Evolutionary conservation across 2,888 invertebrate species (phyloP), one percentile per base, ranked within the genome.

Genomic region (Osedax frankpressi): DNA sequence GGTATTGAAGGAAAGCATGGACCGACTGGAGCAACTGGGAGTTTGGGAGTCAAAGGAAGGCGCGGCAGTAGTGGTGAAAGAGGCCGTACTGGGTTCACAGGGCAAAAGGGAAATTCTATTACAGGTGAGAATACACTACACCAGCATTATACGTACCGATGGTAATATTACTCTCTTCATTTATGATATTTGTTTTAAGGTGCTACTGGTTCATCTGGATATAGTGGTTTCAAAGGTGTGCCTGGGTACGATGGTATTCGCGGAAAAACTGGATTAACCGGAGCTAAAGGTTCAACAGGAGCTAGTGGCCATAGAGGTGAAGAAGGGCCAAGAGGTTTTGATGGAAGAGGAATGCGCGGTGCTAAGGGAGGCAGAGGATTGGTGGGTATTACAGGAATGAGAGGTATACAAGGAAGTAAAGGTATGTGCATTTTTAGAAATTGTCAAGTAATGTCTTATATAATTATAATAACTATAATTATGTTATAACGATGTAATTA

Each of bases 31-130:
- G 44, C 44, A 44, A 44, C 44, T 44, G 44, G 44, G 6, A 44
- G 19, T 44, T 44, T 19, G 19, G 44, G 44, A 44, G 44, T 44
- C 2, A 2, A 26, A 2, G 75, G 75, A 24, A 3, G 19, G 1
- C 24, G 65, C 30, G 77, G 77, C 14, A 30, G 60, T 27, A n/a
- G 27, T 28, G 74, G 76, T 14, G n/a, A 67, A 1, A 44, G 60
- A n/a, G 74, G 76, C 1, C 24, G 28, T 19, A 74, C 72, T 19
- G 74, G 74, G 59, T 14, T 27, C 14, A 75, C 73, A n/a, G 72
- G 74, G 19, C 76, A 68, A 1, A 24, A 19, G 2, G 76, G 76
- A 25, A 14, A 27, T 0, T 69, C 71, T 1, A 76, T 75, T 28
- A 30, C 2, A 11, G 70, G 76, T 28, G 76, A 76, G n/a, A n/a